Conservation (phyloP, 2,888 invertebrate genomes). For the Lasioglossum marginatum region DNA sequence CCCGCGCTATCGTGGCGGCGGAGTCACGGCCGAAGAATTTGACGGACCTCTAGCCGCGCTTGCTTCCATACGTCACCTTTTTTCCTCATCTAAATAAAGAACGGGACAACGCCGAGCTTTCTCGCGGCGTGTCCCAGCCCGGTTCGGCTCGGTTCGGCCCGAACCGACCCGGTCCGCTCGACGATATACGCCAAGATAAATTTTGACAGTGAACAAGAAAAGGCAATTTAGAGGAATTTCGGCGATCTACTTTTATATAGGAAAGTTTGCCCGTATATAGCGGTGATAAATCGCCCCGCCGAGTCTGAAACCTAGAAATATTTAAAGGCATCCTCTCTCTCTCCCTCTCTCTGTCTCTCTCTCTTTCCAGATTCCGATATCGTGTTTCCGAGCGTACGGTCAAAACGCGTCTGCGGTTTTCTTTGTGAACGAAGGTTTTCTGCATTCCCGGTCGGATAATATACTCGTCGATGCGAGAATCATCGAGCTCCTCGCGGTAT, state of each 20-base stretch:
- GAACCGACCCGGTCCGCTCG: conserved; percentile 24
- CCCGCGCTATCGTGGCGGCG: conserved; percentile 27
- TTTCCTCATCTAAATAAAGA: conserved; percentile 60
- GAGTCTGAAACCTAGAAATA: conserved; percentile 52
- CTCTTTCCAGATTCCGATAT: conserved; percentile 16
- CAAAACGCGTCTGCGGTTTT: conserved; percentile 10
- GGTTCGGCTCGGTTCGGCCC: conserved; percentile 12
- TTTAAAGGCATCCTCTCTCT: conserved; percentile 37
- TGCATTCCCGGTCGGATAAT: not conserved
- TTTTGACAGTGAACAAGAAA: conserved; percentile 69
- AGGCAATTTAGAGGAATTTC: conserved; percentile 69
- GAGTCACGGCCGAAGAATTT: conserved; percentile 61
- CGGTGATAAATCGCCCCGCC: conserved; percentile 47
- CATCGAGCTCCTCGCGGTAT: not conserved
- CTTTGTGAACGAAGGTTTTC: not conserved
- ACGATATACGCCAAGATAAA: conserved; percentile 68
- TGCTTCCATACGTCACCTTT: conserved; percentile 53
- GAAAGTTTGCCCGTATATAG: conserved; percentile 55
- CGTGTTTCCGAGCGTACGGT: conserved; percentile 22
- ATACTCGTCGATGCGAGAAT: not conserved
- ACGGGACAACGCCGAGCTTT: conserved; percentile 24
- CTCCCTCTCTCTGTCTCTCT: not conserved
- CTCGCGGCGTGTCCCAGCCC: conserved; percentile 6
- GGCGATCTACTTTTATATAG: conserved; percentile 60
- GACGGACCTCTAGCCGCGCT: conserved; percentile 45